Base-by-base conservation (phyloP, 2,888 invertebrate species). In the Metalampra italica region DNA sequence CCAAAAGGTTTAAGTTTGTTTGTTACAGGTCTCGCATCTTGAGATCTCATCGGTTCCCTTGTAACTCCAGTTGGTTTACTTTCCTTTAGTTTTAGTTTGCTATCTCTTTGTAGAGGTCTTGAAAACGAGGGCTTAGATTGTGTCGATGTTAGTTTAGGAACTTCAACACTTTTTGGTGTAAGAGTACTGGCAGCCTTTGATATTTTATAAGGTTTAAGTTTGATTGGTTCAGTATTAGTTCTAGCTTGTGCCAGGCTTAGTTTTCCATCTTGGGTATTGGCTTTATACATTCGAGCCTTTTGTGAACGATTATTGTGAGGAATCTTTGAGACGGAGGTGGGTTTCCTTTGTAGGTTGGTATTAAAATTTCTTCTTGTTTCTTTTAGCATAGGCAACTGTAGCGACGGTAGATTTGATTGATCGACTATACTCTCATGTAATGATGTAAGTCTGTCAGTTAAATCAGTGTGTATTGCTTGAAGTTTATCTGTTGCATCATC, bases 401-500 rank as follows among this genome's bases (percentile, higher is more conserved):
- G 43, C 9, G 58, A 46, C 29, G 61, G 57, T 4, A 68, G 50
- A 49, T 56, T 62, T 22, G 72, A 52, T 13, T 64, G 63, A 46
- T 77, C 76, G 29, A 69, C 52, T 45, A 81, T 54, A 57, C 64
- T 66, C 39, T 74, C 75, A 32, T 69, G 77, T 52, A 82, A 59
- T 22, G 77, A 63, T 53, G 73, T 66, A 43, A 84, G 55, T 29
- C 79, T 72, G 50, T 83, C 83, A 54, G 74, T 78, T 4, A 86
- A 67, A 60, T 84, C 82, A 15, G 65, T 60, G 45, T 79, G 81
- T 38, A 86, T 59, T 14, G 71, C 73, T 62, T 73, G 69, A 9
- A 88, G 54, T 59, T 78, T 86, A 47, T 85, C 81, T 56, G 66
- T 76, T 0, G 83, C 54, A 38, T 86, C 78, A 50, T 76, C 71